Percentiles rank a stretch among this genome's conserved stretches.
phyloP scores from a whole-genome alignment of 2,888 invertebrate genomes.

The Synanthedon myopaeformis region DNA sequence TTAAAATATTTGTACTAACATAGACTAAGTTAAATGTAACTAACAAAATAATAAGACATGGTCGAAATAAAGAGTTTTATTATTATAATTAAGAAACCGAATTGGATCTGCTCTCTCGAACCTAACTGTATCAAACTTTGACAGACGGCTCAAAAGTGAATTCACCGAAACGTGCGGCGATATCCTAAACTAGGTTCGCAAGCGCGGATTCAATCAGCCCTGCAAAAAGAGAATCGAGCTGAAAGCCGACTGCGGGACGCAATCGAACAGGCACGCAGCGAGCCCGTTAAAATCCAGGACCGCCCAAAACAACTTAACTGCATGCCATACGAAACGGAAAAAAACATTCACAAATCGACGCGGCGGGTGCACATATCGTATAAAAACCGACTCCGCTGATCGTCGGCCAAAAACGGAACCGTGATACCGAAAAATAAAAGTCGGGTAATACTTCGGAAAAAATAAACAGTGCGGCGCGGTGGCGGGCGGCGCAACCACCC shows the following conservation, averaged over 20 bases:
- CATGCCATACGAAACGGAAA: constrained; percentile 50
- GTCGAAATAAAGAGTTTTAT: no score
- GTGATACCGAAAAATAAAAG: constrained; percentile 70
- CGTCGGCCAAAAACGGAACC: constrained; percentile 65
- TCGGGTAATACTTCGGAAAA: constrained; percentile 54
- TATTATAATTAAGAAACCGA: no score
- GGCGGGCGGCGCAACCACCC: constrained; percentile 22
- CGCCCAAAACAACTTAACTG: constrained; percentile 62
- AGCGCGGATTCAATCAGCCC: constrained; percentile 65
- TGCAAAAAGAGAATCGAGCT: constrained; percentile 42
- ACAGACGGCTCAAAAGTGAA: constrained; percentile 44
- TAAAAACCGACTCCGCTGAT: constrained; percentile 62
- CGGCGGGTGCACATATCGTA: constrained; percentile 50
- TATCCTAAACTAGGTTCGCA: constrained; percentile 61
- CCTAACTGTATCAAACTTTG: not conserved
- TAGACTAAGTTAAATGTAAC: no score
- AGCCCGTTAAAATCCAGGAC: constrained; percentile 55
- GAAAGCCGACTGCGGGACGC: constrained; percentile 48
- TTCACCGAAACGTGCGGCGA: constrained; percentile 42
- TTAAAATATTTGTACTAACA: no score
- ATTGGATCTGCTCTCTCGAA: no score
- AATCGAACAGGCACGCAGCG: constrained; percentile 57
- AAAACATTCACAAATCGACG: constrained; percentile 63
- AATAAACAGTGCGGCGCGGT: constrained; percentile 44
- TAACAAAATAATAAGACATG: no score